Evolutionary conservation across 2,888 invertebrate genomes (phyloP), one percentile per base, ranked within the genome.

Genomic region (Ophion ventricosus): DNA sequence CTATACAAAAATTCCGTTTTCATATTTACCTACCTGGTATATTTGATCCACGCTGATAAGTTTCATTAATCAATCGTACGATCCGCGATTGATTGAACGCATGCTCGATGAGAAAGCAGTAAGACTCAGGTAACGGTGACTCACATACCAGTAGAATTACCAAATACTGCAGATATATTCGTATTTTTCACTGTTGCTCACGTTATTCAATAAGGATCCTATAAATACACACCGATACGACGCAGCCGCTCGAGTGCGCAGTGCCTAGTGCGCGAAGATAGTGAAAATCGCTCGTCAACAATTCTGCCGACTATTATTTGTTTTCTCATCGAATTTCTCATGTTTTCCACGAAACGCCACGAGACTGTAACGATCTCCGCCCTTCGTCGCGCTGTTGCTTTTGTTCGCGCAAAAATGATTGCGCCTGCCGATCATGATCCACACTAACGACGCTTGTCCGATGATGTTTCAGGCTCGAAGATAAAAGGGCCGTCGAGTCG

Each of bases 401-500:
- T 29, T 2, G 14, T 29, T 26, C 17, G 61, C 26, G 29, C 1
- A 17, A 20, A 57, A 23, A 57, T 20, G n/a, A 63, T 11, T 17
- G 2, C 54, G 40, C 59, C 35, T 26, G 2, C 49, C 57, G 29
- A 7, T 40, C 11, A 80, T 43, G 23, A 54, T 40, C 35, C 23
- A 10, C 66, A 80, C 80, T 85, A 85, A 86, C 82, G 77, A 69
- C 64, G 64, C 66, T 74, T 63, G 78, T 83, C 88, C 86, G 86
- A 87, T 90, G 80, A 83, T 93, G 92, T 93, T 93, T 90, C 93
- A 93, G 93, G 87, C 90, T 86, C 57, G 86, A 86, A 73, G 87
- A 87, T 69, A 87, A 80, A 82, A 84, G 80, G 70, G 59, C 57
- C 40, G 76, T 29, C 20, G 84, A 86, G 54, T 81, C 87, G 17